These are phyloP conservation scores for Siniperca scherzeri DNA, from an alignment of 2,797 vertebrate species.

Conservation along the genomic window DNA sequence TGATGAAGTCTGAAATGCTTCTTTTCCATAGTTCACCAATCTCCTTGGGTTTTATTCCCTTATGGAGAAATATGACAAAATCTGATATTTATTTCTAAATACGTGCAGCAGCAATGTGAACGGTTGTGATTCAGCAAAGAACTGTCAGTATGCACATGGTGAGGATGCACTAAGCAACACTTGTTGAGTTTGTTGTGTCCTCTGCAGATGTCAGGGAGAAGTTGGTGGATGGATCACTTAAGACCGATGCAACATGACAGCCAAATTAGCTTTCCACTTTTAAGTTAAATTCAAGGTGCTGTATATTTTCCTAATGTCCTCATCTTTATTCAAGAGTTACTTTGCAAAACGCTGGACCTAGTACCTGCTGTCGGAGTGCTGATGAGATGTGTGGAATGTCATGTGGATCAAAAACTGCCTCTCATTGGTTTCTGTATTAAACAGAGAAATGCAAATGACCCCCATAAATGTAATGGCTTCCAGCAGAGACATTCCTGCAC, in stretches of 20 bases:
- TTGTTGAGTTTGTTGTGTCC: neutral
- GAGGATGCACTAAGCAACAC: neutral
- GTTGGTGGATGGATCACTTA: slow-evolving; percentile 9
- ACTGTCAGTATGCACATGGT: neutral
- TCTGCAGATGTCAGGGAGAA: slow-evolving; percentile 2
- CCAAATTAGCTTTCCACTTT: neutral
- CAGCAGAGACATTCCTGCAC: slow-evolving; percentile 31
- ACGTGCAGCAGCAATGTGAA: neutral
- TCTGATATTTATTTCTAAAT: neutral
- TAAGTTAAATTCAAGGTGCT: neutral
- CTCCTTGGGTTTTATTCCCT: neutral
- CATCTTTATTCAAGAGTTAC: neutral
- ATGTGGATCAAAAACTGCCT: slow-evolving; percentile 15
- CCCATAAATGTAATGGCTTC: slow-evolving; percentile 49
- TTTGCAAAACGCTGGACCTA: neutral
- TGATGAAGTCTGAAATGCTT: neutral
- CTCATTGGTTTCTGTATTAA: slow-evolving; percentile 35
- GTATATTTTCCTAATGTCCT: slow-evolving; percentile 16
- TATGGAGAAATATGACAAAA: slow-evolving; percentile 1
- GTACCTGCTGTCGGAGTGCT: neutral
- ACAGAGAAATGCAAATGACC: slow-evolving; percentile 46
- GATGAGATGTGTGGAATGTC: slow-evolving; percentile 3
- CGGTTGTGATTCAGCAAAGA: neutral
- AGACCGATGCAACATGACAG: neutral
- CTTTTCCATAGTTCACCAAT: neutral